Conservation (phyloP, 2,797 vertebrate genomes). For the Cetoscarus ocellatus region DNA sequence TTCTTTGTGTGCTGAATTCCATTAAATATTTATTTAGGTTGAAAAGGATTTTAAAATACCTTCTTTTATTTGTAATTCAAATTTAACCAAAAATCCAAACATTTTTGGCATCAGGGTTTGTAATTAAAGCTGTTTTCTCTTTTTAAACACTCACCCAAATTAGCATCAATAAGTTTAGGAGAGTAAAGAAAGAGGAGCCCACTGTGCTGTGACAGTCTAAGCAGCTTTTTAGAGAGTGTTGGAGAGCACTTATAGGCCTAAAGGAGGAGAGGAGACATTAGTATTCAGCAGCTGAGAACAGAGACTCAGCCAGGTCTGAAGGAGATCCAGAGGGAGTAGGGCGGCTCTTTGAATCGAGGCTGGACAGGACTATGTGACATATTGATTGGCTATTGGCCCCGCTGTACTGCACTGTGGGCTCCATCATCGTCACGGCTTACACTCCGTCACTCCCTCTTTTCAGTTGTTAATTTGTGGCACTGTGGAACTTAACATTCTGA, state of each 20-base stretch:
- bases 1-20: too few relatives aligned
- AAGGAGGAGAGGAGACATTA: slow-evolving; percentile 58
- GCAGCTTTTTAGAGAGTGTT: slow-evolving; percentile 66
- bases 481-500: slow-evolving; percentile 62
- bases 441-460: slow-evolving; percentile 75
- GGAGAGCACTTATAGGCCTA: slow-evolving; percentile 37
- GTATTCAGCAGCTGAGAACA: slow-evolving; percentile 63
- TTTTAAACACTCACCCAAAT: slow-evolving; percentile 26
- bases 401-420: slow-evolving; percentile 66
- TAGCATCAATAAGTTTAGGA: slow-evolving; percentile 30
- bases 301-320: slow-evolving; percentile 73
- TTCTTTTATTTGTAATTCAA: too few relatives aligned
- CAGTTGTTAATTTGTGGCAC: slow-evolving; percentile 69
- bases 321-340: slow-evolving; percentile 61
- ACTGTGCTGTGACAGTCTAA: slow-evolving; percentile 56
- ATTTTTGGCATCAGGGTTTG: too few relatives aligned
- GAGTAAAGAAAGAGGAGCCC: slow-evolving; percentile 21
- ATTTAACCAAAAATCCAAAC: too few relatives aligned
- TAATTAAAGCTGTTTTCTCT: too few relatives aligned
- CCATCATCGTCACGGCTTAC: slow-evolving; percentile 60
- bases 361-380: slow-evolving; percentile 68
- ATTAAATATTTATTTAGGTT: too few relatives aligned
- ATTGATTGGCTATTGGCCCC: slow-evolving; percentile 71
- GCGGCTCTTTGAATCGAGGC: slow-evolving; percentile 41
- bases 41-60: too few relatives aligned